Conservation (phyloP, 1,140 invertebrate genomes). For the Drosophila bifasciata region DNA sequence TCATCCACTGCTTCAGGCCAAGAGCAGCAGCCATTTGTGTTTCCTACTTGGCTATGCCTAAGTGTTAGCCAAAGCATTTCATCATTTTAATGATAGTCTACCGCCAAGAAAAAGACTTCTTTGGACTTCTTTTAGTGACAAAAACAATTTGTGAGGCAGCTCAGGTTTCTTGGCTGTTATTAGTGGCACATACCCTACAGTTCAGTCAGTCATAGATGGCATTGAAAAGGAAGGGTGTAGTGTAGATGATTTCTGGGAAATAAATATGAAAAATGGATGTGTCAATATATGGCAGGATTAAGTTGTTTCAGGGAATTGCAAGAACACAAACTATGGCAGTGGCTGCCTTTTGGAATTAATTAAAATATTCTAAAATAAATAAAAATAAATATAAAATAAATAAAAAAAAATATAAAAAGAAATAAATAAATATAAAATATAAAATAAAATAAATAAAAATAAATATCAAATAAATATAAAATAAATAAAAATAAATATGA, state of each 20-base stretch:
- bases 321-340: background rate
- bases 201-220: constrained; percentile 35
- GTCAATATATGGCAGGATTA: constrained; percentile 28
- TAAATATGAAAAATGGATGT: constrained; percentile 44
- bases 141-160: constrained; percentile 59
- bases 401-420: too few relatives aligned
- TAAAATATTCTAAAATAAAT: too few relatives aligned
- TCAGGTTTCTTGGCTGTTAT: constrained; percentile 40
- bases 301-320: constrained; percentile 26
- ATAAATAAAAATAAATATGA: too few relatives aligned
- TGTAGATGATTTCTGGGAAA: constrained; percentile 39
- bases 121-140: constrained; percentile 50
- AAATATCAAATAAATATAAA: too few relatives aligned
- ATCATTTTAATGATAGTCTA: constrained; percentile 81
- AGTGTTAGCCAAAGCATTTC: constrained; percentile 82
- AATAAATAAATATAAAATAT: too few relatives aligned
- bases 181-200: background rate
- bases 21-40: background rate
- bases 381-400: too few relatives aligned
- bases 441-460: too few relatives aligned
- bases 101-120: constrained; percentile 38
- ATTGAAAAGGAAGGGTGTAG: constrained; percentile 22
- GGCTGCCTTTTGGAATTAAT: too few relatives aligned
- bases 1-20: too few relatives aligned
- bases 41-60: constrained; percentile 80